Percentiles rank a stretch among this genome's conserved stretches.
Conservation (phyloP, 2,797 vertebrate genomes). For the Girardinus metallicus region DNA sequence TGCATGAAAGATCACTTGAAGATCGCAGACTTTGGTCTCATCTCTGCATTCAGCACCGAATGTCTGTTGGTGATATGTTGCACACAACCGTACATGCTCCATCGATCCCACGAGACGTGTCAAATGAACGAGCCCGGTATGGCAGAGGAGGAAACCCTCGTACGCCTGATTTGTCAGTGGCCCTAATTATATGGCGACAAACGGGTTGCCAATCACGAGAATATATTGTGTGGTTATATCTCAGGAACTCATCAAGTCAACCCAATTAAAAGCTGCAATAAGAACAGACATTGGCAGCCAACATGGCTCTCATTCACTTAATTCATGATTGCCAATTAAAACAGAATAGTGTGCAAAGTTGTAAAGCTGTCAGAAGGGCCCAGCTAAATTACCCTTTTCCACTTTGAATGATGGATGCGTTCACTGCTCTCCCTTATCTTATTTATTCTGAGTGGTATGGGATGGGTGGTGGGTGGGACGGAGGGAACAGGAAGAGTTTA, state of each 20-base stretch:
- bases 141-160: conserved; percentile 52
- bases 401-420: conserved; percentile 83
- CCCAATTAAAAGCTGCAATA: conserved; percentile 84
- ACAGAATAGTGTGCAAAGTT: conserved; percentile 81
- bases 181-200: conserved; percentile 83
- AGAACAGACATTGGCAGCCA: conserved; percentile 73
- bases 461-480: conserved; percentile 14
- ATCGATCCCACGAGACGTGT: conserved; percentile 16
- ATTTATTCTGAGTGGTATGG: conserved; percentile 72
- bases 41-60: conserved; percentile 7
- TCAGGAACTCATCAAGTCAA: conserved; percentile 82
- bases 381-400: conserved; percentile 82
- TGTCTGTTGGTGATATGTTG: conserved; percentile 22
- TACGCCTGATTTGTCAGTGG: conserved; percentile 71
- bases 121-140: conserved; percentile 24
- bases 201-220: conserved; percentile 83
- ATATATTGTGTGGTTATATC: conserved; percentile 85
- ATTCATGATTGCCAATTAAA: conserved; percentile 87
- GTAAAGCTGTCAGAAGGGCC: conserved; percentile 82
- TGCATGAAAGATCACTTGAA: not conserved
- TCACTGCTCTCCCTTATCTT: conserved; percentile 79
- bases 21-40: conserved; percentile 8
- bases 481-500: conserved; percentile 50
- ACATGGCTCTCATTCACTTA: conserved; percentile 81
- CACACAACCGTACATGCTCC: conserved; percentile 23